phyloP scores from a whole-genome alignment of 2,113 vertebrate species.

The Poicephalus gulielmi region DNA sequence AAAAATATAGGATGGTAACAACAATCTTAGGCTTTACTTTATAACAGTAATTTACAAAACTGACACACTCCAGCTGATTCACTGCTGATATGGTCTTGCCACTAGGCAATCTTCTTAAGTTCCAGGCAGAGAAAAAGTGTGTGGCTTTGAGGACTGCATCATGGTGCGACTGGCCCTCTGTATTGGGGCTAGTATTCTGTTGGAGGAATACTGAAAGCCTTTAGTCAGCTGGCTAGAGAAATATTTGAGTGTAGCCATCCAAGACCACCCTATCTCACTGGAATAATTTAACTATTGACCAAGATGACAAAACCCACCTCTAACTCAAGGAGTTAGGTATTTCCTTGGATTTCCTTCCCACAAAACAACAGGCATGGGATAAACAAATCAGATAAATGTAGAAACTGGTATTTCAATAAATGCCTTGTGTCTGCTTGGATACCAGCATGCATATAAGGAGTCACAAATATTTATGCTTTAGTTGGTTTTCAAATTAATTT shows the following conservation, averaged over 20 bases:
- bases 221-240: background rate
- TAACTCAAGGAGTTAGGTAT: background rate
- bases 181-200: background rate
- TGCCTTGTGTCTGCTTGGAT: background rate
- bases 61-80: constrained; percentile 26
- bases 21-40: constrained; percentile 10
- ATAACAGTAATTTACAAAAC: constrained; percentile 42
- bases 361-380: background rate
- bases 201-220: background rate
- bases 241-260: background rate
- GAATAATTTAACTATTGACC: background rate
- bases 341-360: background rate
- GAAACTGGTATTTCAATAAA: background rate
- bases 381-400: background rate
- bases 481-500: background rate
- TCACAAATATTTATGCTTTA: background rate
- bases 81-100: background rate
- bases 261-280: background rate
- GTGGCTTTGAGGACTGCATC: background rate
- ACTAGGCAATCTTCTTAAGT: background rate
- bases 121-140: background rate
- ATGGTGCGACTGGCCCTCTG: background rate
- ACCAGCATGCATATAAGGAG: background rate
- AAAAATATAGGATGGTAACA: constrained; percentile 23
- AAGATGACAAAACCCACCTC: background rate